Base-by-base conservation (phyloP, 2,113 vertebrate species). In the Mormyrus iriodes region DNA sequence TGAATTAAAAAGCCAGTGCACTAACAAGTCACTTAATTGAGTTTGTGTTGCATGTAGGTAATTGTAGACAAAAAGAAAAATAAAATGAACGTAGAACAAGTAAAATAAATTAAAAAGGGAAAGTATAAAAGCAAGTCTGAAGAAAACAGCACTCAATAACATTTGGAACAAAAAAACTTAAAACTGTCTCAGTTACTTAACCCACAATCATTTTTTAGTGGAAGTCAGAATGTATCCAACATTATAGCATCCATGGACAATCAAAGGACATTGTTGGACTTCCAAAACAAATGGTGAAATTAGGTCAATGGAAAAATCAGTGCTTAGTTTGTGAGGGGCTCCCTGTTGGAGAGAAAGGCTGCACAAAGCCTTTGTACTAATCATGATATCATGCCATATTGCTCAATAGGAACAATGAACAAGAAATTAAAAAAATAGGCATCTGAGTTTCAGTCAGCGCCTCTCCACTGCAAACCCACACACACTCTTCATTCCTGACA, bases 281-380 rank as follows among this genome's bases (percentile, higher is more conserved):
- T 93, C 92, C 92, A 92, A 92, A 90, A 86, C 39, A 91, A 92
- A 92, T 90, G 85, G 21, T 85, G 84, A 91, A 94, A 93, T 87
- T 90, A 86, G 93, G 91, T 93, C 92, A 94, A 87, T 53, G 48
- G 52, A 91, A 83, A 92, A 90, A 90, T 39, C 61, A 69, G 69
- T 88, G 86, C 92, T 85, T 89, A 84, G 51, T 24, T 58, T 84
- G 65, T 69, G n/a, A 53, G 91, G 85, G 87, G 88, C 44, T 86
- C 87, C 90, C 88, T 79, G 39, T 58, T 88, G 90, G 55, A n/a
- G 90, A 92, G 90, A 92, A 91, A 90, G 39, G 15, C 35, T 42
- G 31, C 55, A 91, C 69, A 89, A 39, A 48, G 73, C 65, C 69
- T 8, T 1, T 55, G 87, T 89, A 73, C 27, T 65, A 49, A 69